phyloP scores from a whole-genome alignment of 2,113 vertebrate genomes.

The Lutjanus erythropterus region DNA sequence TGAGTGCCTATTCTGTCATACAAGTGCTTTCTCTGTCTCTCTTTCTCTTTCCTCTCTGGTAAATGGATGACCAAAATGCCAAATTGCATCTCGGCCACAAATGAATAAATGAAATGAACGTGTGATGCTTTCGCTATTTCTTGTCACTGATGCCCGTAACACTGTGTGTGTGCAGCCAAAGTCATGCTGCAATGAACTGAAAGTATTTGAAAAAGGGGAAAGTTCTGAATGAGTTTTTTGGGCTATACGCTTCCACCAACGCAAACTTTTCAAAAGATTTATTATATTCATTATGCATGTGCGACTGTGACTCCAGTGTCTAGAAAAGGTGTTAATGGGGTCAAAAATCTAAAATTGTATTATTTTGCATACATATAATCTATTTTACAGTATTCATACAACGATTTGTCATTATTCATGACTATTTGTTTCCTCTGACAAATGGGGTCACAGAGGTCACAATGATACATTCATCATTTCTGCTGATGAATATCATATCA shows the following conservation, averaged over 20 bases:
- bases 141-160: slow-evolving; percentile 14
- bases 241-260: background rate
- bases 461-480: slow-evolving; percentile 56
- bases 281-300: background rate
- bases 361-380: slow-evolving; percentile 24
- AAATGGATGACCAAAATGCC: slow-evolving; percentile 89
- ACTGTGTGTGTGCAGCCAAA: slow-evolving; percentile 70
- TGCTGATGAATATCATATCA: slow-evolving; percentile 17
- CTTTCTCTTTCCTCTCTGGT: slow-evolving; percentile 57
- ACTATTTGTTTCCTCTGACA: slow-evolving; percentile 71
- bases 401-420: slow-evolving; percentile 73
- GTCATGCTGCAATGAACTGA: slow-evolving; percentile 25
- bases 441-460: slow-evolving; percentile 71
- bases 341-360: slow-evolving; percentile 1
- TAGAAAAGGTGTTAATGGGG: slow-evolving; percentile 27
- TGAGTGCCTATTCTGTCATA: slow-evolving; percentile 90
- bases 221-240: background rate
- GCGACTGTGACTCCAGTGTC: background rate
- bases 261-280: background rate
- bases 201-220: slow-evolving; percentile 7
- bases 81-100: slow-evolving; percentile 89
- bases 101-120: slow-evolving; percentile 89
- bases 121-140: slow-evolving; percentile 84
- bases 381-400: slow-evolving; percentile 57
- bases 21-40: slow-evolving; percentile 88